Conservation (phyloP, 2,888 invertebrate genomes). For the Melinaea menophilus region DNA sequence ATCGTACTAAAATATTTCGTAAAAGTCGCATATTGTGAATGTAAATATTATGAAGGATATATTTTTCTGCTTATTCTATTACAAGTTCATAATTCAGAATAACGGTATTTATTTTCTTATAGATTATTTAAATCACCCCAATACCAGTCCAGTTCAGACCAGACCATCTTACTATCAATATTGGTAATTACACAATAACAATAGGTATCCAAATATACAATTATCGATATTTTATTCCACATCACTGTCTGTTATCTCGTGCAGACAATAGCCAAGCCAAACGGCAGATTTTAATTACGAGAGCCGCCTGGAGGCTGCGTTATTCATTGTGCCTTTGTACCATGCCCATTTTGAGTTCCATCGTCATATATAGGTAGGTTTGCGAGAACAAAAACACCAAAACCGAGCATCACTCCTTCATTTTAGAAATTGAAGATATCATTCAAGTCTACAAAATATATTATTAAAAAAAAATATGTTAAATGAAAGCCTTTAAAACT, state of each 20-base stretch:
- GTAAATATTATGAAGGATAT: too few species aligned
- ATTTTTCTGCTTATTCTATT: too few species aligned
- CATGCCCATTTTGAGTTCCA: slow-evolving; percentile 26
- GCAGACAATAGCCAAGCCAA: slow-evolving; percentile 49
- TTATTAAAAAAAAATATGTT: not conserved
- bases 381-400: slow-evolving; percentile 1
- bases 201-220: slow-evolving; percentile 31
- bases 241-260: slow-evolving; percentile 29
- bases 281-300: slow-evolving; percentile 73
- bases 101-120: too few species aligned
- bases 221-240: slow-evolving; percentile 30
- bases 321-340: slow-evolving; percentile 32
- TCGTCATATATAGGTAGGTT: slow-evolving; percentile 20
- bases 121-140: accelerated
- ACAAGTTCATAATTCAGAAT: too few species aligned
- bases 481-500: not conserved
- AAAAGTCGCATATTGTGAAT: too few species aligned
- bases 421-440: not conserved
- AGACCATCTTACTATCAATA: not conserved
- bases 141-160: too few species aligned
- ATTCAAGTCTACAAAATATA: not conserved
- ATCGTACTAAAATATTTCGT: too few species aligned
- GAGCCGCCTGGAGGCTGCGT: slow-evolving; percentile 44
- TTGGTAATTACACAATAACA: not conserved
- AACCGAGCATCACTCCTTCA: slow-evolving; percentile 3